Evolutionary conservation across 2,113 vertebrate genomes (phyloP), one percentile per base, ranked within the genome.

Genomic region (Anseranas semipalmata): DNA sequence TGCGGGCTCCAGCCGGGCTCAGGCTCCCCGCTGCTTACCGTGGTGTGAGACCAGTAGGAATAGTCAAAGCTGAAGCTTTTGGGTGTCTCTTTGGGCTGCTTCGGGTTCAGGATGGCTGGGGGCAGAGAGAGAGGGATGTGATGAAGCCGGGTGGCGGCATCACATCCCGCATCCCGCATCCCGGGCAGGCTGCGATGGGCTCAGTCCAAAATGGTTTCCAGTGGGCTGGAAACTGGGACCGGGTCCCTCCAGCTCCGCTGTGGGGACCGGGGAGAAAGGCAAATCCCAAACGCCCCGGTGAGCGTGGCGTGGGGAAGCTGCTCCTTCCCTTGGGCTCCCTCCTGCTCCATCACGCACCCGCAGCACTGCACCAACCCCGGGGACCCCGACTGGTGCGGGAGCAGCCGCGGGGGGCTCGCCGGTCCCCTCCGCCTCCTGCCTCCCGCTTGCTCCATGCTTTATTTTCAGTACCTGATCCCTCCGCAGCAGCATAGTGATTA

Each of bases 51-150:
- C 99, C 99, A 99, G 98, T 99, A 99, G 95, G 99, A 99, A 95
- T 99, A 99, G 98, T 99, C 99, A 81, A 99, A 99, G 98, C 98
- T 99, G 98, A 99, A 99, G 98, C 99, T 99, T 98, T 99, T 99
- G 91, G 98, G 99, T 0, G 98, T 98, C 98, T 99, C 99, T 98
- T 99, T 99, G 93, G 99, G 98, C 89, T 99, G 99, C 95, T 99
- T 99, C 59, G 99, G 99, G 97, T 99, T 99, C 96, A 99, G 76
- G 90, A 99, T 99, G 92, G 99, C 99, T 99, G 58, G 92, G 97
- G 98, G 93, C 94, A 96, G 98, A 81, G 68, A 60, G 58, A 65
- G 39, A 65, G 39, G 39, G 39, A 30, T 14, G 27, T 24, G 62
- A 65, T 41, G 37, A 19, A 30, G 30, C 27, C 27, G 6, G 27